Conservation (phyloP, 2,888 invertebrate genomes). For the Elysia crispata region DNA sequence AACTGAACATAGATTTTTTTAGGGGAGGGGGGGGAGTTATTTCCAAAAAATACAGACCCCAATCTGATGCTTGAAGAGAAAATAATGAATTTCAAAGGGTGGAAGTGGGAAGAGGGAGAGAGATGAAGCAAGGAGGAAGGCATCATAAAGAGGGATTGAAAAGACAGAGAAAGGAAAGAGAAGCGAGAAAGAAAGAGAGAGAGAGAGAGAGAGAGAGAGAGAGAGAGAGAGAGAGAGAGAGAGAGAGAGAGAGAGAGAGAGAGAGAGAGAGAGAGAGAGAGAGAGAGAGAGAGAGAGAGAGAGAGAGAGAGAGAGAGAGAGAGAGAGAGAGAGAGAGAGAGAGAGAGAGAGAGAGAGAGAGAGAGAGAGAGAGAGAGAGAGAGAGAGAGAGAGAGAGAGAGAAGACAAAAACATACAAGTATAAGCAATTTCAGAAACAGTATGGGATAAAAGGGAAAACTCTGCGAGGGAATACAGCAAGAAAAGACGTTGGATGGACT, state of each 20-base stretch:
- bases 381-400: conserved; percentile 26
- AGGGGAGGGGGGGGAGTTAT: no score
- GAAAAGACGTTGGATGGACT: no score
- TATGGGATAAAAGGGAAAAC: no score
- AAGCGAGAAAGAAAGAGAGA: no score
- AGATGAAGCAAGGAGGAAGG: background rate
- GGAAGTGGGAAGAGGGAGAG: no score
- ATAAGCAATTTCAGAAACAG: no score
- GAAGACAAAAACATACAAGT: conserved; percentile 14
- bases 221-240: background rate
- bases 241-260: background rate
- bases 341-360: background rate
- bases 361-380: background rate
- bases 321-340: conserved; percentile 7
- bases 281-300: background rate
- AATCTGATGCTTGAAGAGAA: no score
- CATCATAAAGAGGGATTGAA: background rate
- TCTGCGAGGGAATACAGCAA: no score
- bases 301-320: conserved; percentile 9
- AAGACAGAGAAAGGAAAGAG: background rate
- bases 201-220: background rate
- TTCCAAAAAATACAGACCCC: no score
- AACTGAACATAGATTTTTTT: no score
- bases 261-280: background rate
- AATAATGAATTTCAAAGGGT: no score